phyloP scores from a whole-genome alignment of 1,140 invertebrate species.

The Zaprionus capensis region DNA sequence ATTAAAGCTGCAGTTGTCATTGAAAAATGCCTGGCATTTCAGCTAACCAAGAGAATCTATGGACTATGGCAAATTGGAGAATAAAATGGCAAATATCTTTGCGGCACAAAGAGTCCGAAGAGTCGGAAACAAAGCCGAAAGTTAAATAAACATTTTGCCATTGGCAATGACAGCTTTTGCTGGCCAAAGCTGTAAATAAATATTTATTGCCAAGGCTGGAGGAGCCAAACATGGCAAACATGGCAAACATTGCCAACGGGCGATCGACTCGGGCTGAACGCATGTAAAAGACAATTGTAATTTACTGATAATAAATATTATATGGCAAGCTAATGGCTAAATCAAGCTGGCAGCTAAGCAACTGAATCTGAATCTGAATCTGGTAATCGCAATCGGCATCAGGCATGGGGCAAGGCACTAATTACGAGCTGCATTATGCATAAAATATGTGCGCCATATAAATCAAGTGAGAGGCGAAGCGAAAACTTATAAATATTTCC shows the following conservation, averaged over 20 bases:
- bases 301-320: conserved; percentile 82
- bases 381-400: conserved; percentile 8
- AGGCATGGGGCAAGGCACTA: conserved; percentile 52
- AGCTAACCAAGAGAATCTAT: conserved; percentile 20
- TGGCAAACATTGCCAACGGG: not conserved
- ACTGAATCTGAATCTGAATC: conserved; percentile 5
- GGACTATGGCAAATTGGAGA: conserved; percentile 26
- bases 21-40: conserved; percentile 63
- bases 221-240: conserved; percentile 1
- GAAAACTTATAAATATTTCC: conserved; percentile 64
- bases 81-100: conserved; percentile 19
- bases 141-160: conserved; percentile 49
- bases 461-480: conserved; percentile 70
- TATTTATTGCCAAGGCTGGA: conserved; percentile 67
- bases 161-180: conserved; percentile 71
- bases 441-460: conserved; percentile 69
- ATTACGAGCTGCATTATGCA: conserved; percentile 76
- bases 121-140: conserved; percentile 50
- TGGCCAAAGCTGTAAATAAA: conserved; percentile 72
- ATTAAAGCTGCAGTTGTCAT: conserved; percentile 79
- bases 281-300: conserved; percentile 80
- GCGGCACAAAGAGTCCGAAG: conserved; percentile 10
- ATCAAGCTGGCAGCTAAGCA: conserved; percentile 35
- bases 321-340: conserved; percentile 53
- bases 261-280: conserved; percentile 42